Base-by-base conservation (phyloP, 2,797 vertebrate genomes). In the Premnoplex brunnescens region DNA sequence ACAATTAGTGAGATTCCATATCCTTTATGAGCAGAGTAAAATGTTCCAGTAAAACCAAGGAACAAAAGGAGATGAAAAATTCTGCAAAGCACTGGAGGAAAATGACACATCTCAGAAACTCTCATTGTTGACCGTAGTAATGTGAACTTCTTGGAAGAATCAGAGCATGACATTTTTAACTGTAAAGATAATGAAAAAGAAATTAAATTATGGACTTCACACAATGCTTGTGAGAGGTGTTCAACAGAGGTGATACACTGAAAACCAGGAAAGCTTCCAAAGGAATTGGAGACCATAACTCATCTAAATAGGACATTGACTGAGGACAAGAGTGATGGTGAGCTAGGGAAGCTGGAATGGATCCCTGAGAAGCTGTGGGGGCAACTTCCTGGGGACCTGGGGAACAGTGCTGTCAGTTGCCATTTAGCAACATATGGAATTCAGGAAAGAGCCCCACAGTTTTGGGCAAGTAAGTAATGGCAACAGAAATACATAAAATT, bases 1-100 rank as follows among this genome's bases (percentile, higher is more conserved):
- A 75, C 74, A 83, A 91, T 95, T 89, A 93, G 62, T 86, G 74
- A 96, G 86, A 96, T 88, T 96, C 80, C 58, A 6, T 49, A 72
- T 84, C 80, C 37, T 84, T 95, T 94, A 88, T 58, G 54, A 81
- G 55, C 74, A 37, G 69, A 94, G 81, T 86, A 91, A 69, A 91
- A 96, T 84, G 62, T 81, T 77, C 49, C 66, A 60, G 46, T n/a
- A 69, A 82, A 96, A 88, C n/a, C 55, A 43, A 82, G 85, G 92
- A 94, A 90, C 55, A 90, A 94, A 82, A 4, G 51, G 62, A 75
- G 51, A 96, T 20, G 62, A 39, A 43, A 69, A 92, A 94, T 73
- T 85, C 88, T 90, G 69, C 83, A 86, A 58, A 85, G 83, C 58
- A 8, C 41, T 3, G 24, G 12, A 54, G 75, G 81, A 74, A 85